Base-by-base conservation (phyloP, 2,888 invertebrate genomes). In the Idaea biselata region DNA sequence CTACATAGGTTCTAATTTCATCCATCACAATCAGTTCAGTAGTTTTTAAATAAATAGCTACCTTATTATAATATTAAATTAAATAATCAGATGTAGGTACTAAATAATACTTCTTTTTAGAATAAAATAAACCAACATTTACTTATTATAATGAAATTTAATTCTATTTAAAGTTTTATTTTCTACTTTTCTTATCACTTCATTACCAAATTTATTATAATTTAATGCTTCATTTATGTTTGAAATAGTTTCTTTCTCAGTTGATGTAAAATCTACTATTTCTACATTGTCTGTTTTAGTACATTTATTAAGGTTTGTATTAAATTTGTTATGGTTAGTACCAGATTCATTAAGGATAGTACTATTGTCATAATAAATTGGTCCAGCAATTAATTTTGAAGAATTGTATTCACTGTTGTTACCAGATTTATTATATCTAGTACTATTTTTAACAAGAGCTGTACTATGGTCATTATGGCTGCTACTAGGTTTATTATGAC, bases 151-250 rank as follows among this genome's bases (percentile, higher is more conserved):
- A 44, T 44, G 8, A 44, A 44, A 44, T 14, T 44, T 44, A 44
- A 44, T 44, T 44, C 44, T 44, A 44, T 44, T 44, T 0, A 87
- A 58, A 53, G 87, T 81, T 69, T 88, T 91, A 0, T 71, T 58
- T 0, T 82, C 77, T 1, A 91, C 63, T 68, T 77, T 76, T 61
- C 69, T 84, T 1, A 93, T 78, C 5, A 78, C 58, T 75, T 90
- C 89, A 58, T 79, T 80, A 1, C 90, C 89, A 76, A 90, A 89
- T 16, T 80, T 86, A 63, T 86, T 78, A 60, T 87, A 89, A 73
- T 88, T 91, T 2, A 91, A 72, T 17, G 71, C 72, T 62, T 88
- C 87, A 73, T 90, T 83, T 1, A 91, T 84, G 70, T 91, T 90
- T 5, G 87, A 84, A 1, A 91, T 16, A 0, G 81, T 76, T n/a